Conservation (phyloP, 1,140 invertebrate genomes). For the Anthonomus grandis region DNA sequence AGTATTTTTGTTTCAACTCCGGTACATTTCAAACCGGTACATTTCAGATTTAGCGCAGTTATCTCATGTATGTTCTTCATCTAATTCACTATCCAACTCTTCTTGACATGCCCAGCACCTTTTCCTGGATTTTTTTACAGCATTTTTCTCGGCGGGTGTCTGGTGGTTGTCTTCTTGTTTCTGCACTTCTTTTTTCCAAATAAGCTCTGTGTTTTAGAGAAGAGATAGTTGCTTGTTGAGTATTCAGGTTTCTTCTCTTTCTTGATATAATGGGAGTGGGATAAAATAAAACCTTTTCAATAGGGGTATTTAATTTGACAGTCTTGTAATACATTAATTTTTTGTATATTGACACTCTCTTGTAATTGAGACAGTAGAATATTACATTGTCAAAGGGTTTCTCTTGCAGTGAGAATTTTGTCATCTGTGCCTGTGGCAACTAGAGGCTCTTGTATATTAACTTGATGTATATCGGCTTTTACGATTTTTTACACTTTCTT, state of each 20-base stretch:
- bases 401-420: background rate
- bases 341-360: too few species aligned
- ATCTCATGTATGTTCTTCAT: too few species aligned
- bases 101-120: too few species aligned
- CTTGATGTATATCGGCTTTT: background rate
- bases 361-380: too few species aligned
- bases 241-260: conserved; percentile 6
- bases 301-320: conserved; percentile 8
- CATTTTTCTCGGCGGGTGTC: too few species aligned
- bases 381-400: background rate
- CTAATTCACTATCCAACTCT: too few species aligned
- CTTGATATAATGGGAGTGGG: conserved; percentile 4
- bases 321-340: conserved; percentile 9
- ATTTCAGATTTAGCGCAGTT: too few species aligned
- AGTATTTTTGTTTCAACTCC: too few species aligned
- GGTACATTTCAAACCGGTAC: too few species aligned
- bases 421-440: background rate
- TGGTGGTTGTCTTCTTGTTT: too few species aligned
- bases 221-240: conserved; percentile 12
- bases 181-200: too few species aligned
- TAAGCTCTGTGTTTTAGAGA: conserved; percentile 4
- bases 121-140: too few species aligned
- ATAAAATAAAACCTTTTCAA: conserved; percentile 6
- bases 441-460: conserved; percentile 4
- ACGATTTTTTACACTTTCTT: background rate